Percentiles rank a stretch among this genome's conserved stretches.
These are phyloP conservation scores for Cheirogaleus major DNA, from an alignment of 2,797 vertebrate species.

Conservation along the genomic window DNA sequence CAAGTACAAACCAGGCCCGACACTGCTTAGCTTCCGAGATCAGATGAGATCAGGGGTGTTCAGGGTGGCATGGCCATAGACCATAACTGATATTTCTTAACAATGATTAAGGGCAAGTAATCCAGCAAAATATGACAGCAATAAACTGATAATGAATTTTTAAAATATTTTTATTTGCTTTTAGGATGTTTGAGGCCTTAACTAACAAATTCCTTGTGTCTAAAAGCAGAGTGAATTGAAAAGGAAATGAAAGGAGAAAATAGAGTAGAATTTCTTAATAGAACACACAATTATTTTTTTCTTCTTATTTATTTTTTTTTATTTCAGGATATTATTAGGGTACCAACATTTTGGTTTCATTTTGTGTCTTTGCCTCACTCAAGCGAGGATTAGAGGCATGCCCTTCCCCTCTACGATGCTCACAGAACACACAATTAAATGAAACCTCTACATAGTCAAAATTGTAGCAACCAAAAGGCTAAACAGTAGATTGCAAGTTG, in stretches of 20 bases:
- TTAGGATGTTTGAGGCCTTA: background rate
- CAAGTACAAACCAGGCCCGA: no score
- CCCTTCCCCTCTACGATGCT: no score
- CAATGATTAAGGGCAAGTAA: background rate
- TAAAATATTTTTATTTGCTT: background rate
- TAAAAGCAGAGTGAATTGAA: slow-evolving; percentile 7
- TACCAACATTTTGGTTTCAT: no score
- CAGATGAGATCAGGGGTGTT: no score
- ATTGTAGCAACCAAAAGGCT: background rate
- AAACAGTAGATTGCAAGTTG: background rate
- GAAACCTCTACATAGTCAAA: background rate
- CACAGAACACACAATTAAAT: background rate
- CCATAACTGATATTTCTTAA: background rate
- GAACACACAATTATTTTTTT: background rate
- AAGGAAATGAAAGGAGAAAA: background rate
- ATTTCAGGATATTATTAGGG: no score
- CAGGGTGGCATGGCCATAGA: background rate
- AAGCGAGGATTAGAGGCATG: no score
- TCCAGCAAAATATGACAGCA: background rate
- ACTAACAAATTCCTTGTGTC: background rate
- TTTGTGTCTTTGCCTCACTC: no score
- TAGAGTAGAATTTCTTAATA: background rate
- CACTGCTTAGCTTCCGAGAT: no score
- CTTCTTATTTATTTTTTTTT: no score
- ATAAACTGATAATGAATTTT: background rate